phyloP scores from a whole-genome alignment of 2,113 vertebrate species.

The Myanophis thanlyinensis region DNA sequence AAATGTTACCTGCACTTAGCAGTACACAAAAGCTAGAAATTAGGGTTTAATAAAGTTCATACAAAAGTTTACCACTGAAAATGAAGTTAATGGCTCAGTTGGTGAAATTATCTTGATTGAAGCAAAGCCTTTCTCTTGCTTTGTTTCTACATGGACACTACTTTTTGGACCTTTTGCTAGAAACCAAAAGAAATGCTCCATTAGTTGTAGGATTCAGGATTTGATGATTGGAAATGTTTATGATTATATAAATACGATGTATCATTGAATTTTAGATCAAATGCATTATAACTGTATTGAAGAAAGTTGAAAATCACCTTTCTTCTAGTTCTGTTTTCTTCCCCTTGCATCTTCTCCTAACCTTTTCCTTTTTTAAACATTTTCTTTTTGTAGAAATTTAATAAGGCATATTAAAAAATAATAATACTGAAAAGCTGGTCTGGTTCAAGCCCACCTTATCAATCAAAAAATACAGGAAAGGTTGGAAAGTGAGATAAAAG shows the following conservation, averaged over 20 bases:
- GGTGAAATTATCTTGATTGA: neutral
- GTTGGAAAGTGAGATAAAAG: slow-evolving; percentile 41
- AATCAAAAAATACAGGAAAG: slow-evolving; percentile 58
- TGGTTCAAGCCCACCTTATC: slow-evolving; percentile 42
- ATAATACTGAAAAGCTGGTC: neutral
- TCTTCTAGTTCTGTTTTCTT: neutral
- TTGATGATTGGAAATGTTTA: neutral
- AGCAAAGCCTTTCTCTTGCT: neutral
- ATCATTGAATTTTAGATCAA: neutral
- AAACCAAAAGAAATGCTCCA: neutral
- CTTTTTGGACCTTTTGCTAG: neutral
- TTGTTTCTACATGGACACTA: neutral
- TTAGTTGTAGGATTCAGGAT: neutral
- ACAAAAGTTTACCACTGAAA: slow-evolving; percentile 27
- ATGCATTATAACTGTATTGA: neutral
- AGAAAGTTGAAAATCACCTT: neutral
- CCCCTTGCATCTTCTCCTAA: neutral
- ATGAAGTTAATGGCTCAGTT: neutral
- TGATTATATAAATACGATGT: neutral
- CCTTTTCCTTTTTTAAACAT: neutral
- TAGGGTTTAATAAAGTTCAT: slow-evolving; percentile 24
- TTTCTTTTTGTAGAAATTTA: neutral
- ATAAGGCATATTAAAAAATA: neutral
- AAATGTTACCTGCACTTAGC: neutral
- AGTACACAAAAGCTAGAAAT: neutral